These are phyloP conservation scores for Meriones psammophilus DNA, from an alignment of 2,797 vertebrate genomes.

Conservation along the genomic window DNA sequence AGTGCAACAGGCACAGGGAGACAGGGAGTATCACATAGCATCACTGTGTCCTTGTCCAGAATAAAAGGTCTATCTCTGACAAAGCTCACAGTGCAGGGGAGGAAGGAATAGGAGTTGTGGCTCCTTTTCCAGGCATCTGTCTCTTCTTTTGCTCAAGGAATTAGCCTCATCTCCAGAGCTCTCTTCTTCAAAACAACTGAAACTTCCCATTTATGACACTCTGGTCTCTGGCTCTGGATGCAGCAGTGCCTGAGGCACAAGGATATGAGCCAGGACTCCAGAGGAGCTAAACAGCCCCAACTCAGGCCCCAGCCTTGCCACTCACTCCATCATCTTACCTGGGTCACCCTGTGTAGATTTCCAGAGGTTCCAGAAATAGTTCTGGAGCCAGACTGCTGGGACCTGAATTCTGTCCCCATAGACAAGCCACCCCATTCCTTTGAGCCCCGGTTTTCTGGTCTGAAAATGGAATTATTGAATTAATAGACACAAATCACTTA, in stretches of 20 bases:
- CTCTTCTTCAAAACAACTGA: not conserved
- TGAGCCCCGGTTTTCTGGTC: not conserved
- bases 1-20: not conserved
- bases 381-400: not conserved
- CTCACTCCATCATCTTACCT: not conserved
- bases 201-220: not conserved
- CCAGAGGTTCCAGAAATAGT: not conserved
- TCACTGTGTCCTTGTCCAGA: not conserved
- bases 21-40: not conserved
- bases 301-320: not conserved
- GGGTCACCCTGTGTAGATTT: not conserved
- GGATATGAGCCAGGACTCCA: not conserved
- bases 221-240: not conserved
- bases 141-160: not conserved
- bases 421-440: not conserved
- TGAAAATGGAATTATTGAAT: not conserved
- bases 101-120: not conserved
- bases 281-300: not conserved
- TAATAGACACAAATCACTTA: not conserved
- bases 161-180: not conserved
- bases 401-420: not conserved
- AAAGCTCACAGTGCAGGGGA: not conserved
- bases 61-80: not conserved
- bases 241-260: not conserved
- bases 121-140: not conserved